Base-by-base conservation (phyloP, 2,797 vertebrate genomes). In the Mallotus villosus region DNA sequence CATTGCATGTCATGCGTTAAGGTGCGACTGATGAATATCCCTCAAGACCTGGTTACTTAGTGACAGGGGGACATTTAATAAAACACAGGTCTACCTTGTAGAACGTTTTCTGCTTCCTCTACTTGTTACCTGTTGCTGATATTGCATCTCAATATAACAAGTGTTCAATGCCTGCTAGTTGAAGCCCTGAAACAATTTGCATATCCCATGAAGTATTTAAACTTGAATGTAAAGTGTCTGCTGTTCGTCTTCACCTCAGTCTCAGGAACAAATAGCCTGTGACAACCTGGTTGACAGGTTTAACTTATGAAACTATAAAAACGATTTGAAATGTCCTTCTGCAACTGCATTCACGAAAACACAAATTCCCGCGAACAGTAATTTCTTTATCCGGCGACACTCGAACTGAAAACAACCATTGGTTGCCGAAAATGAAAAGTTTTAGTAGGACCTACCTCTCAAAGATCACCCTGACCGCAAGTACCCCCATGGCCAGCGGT, bases 401-500 rank as follows among this genome's bases (percentile, higher is more conserved):
- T 51, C 25, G 12, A 51, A 8, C 24, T 53, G 24, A 41, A 16
- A 14, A 27, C 25, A 53, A 53, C 25, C 2, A 24, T 67, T 51
- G 53, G 64, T 67, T 67, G 8, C 49, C 22, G 16, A 57, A 57
- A 22, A 19, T 7, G 41, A 21, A 22, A 66, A n/a, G 24, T 25
- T 22, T 7, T 49, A 19, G 7, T 11, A 22, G 24, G 24, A 63
- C 71, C 63, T 86, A 97, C 96, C 96, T 94, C 84, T 98, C 96
- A 85, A 97, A 98, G 1, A 96, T 78, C 71, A 92, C 81, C 67
- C 96, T 85, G 19, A 97, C 88, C 4, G 93, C 82, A 76, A 95
- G 94, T 67, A 97, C 86, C 24, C 88, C 92, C 19, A 92, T 86
- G 1, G 96, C 95, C 83, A 95, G 79, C 8, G 96, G 96, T 67